Percentiles rank a stretch among this genome's conserved stretches.
Conservation (phyloP, 2,888 invertebrate genomes). For the Chrysodeixis includens region DNA sequence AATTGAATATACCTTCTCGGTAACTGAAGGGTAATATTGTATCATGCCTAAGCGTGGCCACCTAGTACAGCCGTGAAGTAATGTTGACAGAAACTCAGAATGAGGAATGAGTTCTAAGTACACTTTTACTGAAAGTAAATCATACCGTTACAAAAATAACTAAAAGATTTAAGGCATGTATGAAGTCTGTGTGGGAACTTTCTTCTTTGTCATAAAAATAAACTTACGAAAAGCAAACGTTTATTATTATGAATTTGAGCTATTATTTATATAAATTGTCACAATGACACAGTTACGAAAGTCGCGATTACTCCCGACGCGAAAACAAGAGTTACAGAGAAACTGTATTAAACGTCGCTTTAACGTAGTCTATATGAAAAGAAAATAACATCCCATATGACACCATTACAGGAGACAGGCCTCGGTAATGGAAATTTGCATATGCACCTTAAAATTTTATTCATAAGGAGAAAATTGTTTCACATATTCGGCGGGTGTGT, state of each 20-base stretch:
- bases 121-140: neutral
- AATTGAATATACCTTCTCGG: neutral
- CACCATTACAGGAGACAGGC: slow-evolving; percentile 81
- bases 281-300: slow-evolving; percentile 17
- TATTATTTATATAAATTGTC: slow-evolving; percentile 4
- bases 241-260: slow-evolving; percentile 2
- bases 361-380: slow-evolving; percentile 79
- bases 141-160: neutral
- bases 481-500: slow-evolving; percentile 69
- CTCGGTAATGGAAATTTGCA: slow-evolving; percentile 86
- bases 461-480: slow-evolving; percentile 88
- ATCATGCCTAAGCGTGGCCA: too few species aligned
- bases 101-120: too few species aligned
- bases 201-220: neutral
- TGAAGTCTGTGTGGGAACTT: neutral
- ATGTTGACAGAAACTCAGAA: too few species aligned
- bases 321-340: slow-evolving; percentile 57
- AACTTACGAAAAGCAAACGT: neutral
- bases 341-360: slow-evolving; percentile 73
- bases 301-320: slow-evolving; percentile 53
- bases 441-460: slow-evolving; percentile 88
- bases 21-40: neutral
- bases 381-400: slow-evolving; percentile 81
- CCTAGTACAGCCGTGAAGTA: too few species aligned
- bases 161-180: neutral